These are phyloP conservation scores for Pelosia muscerda DNA, from an alignment of 2,888 invertebrate genomes.

Conservation along the genomic window DNA sequence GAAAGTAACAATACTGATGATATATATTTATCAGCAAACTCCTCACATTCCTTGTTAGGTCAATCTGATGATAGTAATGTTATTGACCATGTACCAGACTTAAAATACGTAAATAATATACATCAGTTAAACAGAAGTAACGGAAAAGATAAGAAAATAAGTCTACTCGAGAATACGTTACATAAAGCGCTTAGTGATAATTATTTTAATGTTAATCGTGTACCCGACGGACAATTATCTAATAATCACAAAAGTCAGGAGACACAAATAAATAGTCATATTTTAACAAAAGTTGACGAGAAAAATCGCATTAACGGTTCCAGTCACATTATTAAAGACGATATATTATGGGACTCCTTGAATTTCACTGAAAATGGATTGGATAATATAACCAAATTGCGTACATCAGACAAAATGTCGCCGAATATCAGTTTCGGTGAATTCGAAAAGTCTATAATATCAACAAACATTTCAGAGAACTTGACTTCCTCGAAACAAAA, in stretches of 20 bases:
- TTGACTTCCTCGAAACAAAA: conserved; percentile 47
- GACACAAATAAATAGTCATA: conserved; percentile 12
- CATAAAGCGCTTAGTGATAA: not conserved
- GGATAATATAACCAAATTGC: conserved; percentile 67
- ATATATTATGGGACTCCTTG: conserved; percentile 76
- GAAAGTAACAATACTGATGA: not conserved
- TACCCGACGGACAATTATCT: not conserved
- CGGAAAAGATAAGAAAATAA: not conserved
- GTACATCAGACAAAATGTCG: conserved; percentile 61
- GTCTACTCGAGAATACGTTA: not conserved
- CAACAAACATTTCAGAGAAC: conserved; percentile 38
- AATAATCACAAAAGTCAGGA: conserved; percentile 6
- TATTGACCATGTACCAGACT: not conserved
- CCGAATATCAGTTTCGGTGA: conserved; percentile 77
- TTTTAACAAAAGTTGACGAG: conserved; percentile 16
- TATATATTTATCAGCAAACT: not conserved
- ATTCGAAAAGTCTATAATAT: conserved; percentile 50
- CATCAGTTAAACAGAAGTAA: not conserved
- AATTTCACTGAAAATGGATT: conserved; percentile 70
- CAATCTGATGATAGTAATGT: not conserved
- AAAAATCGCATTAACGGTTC: conserved; percentile 26
- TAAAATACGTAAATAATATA: not conserved
- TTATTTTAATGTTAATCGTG: not conserved
- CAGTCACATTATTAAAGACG: conserved; percentile 54
- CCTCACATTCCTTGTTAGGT: not conserved